Conservation (phyloP, 2,113 vertebrate genomes). For the Prolemur simus region DNA sequence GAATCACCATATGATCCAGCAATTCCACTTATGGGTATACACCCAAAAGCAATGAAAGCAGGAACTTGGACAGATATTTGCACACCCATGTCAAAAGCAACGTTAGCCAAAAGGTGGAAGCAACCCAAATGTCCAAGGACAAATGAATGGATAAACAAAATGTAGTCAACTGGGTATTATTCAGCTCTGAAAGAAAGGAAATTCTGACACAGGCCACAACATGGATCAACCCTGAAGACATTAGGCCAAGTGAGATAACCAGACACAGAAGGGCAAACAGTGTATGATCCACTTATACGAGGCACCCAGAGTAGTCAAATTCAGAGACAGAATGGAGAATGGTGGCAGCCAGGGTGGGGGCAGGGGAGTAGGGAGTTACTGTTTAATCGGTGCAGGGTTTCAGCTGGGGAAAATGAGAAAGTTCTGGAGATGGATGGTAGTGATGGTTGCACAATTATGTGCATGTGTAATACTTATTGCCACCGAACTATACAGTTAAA, state of each 20-base stretch:
- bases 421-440: no score
- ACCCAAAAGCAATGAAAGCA: not conserved
- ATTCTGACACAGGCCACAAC: not conserved
- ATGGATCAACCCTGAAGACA: accelerated
- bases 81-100: accelerated
- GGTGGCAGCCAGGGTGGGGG: no score
- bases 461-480: no score
- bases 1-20: not conserved
- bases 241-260: accelerated
- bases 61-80: accelerated
- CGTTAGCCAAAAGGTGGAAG: not conserved
- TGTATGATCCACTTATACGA: accelerated
- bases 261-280: not conserved
- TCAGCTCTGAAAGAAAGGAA: not conserved
- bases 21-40: not conserved
- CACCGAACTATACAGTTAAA: no score
- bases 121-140: not conserved
- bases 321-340: no score
- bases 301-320: not conserved
- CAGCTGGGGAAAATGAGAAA: no score
- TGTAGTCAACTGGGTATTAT: no score
- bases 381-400: no score
- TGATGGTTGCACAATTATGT: no score
- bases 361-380: no score
- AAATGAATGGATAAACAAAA: accelerated